Percentiles rank a stretch among this genome's conserved stretches.
Evolutionary conservation across 30 jellyfish, hydroid and myxozoan genomes (phyloP).

Genomic region (Phacellophora camtschatica): DNA sequence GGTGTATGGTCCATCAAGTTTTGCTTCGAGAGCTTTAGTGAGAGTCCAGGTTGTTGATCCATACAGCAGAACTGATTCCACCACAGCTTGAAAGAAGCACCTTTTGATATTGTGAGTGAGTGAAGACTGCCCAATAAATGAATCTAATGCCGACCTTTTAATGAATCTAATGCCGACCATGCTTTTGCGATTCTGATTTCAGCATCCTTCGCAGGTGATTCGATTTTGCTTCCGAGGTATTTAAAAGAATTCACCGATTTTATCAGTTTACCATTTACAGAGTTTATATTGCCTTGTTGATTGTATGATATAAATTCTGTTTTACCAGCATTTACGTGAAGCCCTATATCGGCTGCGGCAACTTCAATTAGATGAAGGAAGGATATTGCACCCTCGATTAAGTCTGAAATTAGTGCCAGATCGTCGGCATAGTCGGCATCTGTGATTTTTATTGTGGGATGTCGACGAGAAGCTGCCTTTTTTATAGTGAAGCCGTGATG

Average conservation of each 20-base stretch:
- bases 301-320: slow-evolving; percentile 3
- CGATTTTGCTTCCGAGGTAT: slow-evolving; percentile 27
- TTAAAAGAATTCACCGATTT: neutral
- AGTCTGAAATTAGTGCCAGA: no score
- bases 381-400: no score
- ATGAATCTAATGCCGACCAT: slow-evolving; percentile 16
- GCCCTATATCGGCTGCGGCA: slow-evolving; percentile 4
- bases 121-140: slow-evolving; percentile 30
- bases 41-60: slow-evolving; percentile 47
- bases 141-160: no score
- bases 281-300: neutral
- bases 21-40: slow-evolving; percentile 48
- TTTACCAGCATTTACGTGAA: neutral
- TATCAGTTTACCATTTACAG: neutral
- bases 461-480: no score
- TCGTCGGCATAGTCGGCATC: no score
- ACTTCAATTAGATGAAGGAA: no score
- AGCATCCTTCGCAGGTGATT: slow-evolving; percentile 30
- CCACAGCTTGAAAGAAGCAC: slow-evolving; percentile 33
- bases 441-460: no score
- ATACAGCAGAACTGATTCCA: slow-evolving; percentile 35
- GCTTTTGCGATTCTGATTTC: slow-evolving; percentile 29
- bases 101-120: neutral
- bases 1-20: no score
- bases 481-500: neutral